phyloP scores from a whole-genome alignment of 2,113 vertebrate species.

The Limnothrissa miodon region DNA sequence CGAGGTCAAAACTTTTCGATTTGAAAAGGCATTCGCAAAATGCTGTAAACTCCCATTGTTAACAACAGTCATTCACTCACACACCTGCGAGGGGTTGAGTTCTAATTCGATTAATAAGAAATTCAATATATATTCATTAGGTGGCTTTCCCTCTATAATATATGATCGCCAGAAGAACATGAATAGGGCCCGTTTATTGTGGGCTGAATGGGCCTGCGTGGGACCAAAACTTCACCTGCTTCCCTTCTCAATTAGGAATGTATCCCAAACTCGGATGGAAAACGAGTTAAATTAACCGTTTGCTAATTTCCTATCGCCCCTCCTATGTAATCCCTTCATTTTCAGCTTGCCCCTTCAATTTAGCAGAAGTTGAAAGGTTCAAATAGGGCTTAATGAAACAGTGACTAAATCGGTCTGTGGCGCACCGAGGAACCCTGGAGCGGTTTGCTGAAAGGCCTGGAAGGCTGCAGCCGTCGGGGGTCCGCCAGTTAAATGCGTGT shows the following conservation, averaged over 20 bases:
- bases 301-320: slow-evolving; percentile 93
- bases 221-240: slow-evolving; percentile 97
- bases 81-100: slow-evolving; percentile 88
- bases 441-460: slow-evolving; percentile 78
- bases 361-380: slow-evolving; percentile 97
- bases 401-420: slow-evolving; percentile 87
- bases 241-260: slow-evolving; percentile 99
- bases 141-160: slow-evolving; percentile 88
- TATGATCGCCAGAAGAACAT: slow-evolving; percentile 86
- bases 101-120: slow-evolving; percentile 94
- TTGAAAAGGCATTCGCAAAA: slow-evolving; percentile 63
- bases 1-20: slow-evolving; percentile 67
- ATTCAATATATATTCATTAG: slow-evolving; percentile 96
- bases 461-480: slow-evolving; percentile 68
- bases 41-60: slow-evolving; percentile 76
- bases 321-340: slow-evolving; percentile 92
- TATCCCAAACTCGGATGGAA: slow-evolving; percentile 96
- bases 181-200: slow-evolving; percentile 91
- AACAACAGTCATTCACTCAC: slow-evolving; percentile 75
- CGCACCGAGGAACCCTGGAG: slow-evolving; percentile 77
- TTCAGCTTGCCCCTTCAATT: slow-evolving; percentile 90
- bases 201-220: slow-evolving; percentile 89
- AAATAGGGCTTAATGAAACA: slow-evolving; percentile 98
- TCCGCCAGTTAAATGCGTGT: slow-evolving; percentile 66
- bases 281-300: slow-evolving; percentile 99